Evolutionary conservation across 2,113 vertebrate species (phyloP).

Genomic region (Phoxinus phoxinus): DNA sequence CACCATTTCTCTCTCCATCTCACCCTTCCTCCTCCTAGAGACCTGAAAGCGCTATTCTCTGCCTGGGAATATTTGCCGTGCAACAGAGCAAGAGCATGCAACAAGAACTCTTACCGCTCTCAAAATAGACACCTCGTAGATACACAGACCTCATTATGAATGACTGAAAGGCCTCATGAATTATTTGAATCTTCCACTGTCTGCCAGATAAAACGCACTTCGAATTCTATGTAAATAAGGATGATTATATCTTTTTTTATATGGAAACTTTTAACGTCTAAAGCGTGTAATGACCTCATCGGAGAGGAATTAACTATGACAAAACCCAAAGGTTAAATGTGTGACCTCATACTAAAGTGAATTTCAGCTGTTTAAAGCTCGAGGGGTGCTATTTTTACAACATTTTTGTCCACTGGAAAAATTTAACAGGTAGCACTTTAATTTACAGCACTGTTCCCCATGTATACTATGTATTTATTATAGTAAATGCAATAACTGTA

Average conservation of each 20-base stretch:
- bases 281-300: not conserved
- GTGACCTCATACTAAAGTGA: not conserved
- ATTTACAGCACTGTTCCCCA: no score
- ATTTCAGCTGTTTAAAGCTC: slow-evolving; percentile 5
- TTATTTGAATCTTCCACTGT: slow-evolving; percentile 35
- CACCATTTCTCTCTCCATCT: slow-evolving; percentile 49
- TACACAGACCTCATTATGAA: slow-evolving; percentile 40
- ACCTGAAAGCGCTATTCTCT: slow-evolving; percentile 60
- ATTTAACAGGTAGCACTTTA: no score
- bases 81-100: slow-evolving; percentile 58
- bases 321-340: slow-evolving; percentile 3
- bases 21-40: slow-evolving; percentile 42
- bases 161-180: slow-evolving; percentile 29
- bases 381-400: slow-evolving; percentile 1
- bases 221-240: slow-evolving; percentile 28
- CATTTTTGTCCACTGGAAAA: not conserved
- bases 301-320: not conserved
- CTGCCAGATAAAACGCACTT: slow-evolving; percentile 26
- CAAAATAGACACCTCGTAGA: slow-evolving; percentile 27
- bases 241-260: not conserved
- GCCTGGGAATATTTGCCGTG: slow-evolving; percentile 61
- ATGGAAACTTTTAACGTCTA: not conserved
- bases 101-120: slow-evolving; percentile 43
- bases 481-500: no score
- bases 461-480: no score